These are phyloP conservation scores for Priocnemis perturbator DNA, from an alignment of 2,888 invertebrate species.

Conservation along the genomic window DNA sequence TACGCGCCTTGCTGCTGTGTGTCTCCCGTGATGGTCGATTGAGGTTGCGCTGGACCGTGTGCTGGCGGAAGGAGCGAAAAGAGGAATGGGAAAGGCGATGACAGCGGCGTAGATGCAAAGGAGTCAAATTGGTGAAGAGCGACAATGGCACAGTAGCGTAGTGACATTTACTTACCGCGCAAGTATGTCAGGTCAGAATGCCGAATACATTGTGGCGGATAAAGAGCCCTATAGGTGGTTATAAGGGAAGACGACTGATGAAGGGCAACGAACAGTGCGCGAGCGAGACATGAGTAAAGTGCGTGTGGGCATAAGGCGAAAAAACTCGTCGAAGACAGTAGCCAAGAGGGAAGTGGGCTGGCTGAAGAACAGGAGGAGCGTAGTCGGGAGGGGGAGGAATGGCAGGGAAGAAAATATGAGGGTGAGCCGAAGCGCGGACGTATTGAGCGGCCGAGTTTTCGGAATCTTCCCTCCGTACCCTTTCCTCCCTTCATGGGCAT, in stretches of 20 bases:
- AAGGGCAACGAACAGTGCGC: not conserved
- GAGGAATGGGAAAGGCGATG: not conserved
- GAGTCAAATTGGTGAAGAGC: no score
- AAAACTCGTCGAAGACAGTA: slow-evolving; percentile 9
- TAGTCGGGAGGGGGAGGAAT: slow-evolving; percentile 35
- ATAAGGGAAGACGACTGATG: no score
- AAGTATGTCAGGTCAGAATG: no score
- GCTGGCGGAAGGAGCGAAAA: not conserved
- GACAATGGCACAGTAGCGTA: no score
- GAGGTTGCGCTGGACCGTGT: slow-evolving; percentile 12
- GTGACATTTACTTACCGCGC: no score
- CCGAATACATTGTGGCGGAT: no score
- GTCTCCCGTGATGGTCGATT: slow-evolving; percentile 46
- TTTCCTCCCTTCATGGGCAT: slow-evolving; percentile 59
- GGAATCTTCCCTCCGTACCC: slow-evolving; percentile 67
- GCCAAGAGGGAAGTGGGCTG: slow-evolving; percentile 19
- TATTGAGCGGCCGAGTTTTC: slow-evolving; percentile 73
- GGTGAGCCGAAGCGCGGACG: slow-evolving; percentile 53
- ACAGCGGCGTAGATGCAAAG: not conserved
- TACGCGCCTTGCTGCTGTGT: slow-evolving; percentile 40
- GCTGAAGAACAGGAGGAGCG: slow-evolving; percentile 13
- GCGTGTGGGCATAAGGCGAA: slow-evolving; percentile 15
- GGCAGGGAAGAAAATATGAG: slow-evolving; percentile 55
- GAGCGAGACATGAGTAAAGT: not conserved
- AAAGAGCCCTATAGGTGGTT: no score